These are phyloP conservation scores for Melinopterus prodromus DNA, from an alignment of 2,888 invertebrate genomes.

Conservation along the genomic window DNA sequence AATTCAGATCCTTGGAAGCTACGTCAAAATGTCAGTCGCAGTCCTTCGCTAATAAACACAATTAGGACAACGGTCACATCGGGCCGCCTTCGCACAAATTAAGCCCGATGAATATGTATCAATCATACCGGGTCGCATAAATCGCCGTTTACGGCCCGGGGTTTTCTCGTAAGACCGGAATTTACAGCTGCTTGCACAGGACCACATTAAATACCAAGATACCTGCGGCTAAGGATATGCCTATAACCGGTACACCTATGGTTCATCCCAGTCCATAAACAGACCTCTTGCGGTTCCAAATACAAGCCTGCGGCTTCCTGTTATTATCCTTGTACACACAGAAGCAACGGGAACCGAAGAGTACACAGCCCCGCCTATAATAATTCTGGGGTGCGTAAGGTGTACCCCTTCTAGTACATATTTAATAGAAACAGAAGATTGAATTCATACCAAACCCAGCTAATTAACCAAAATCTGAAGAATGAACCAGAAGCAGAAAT, in stretches of 20 bases:
- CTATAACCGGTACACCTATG: constrained; percentile 33
- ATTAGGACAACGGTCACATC: constrained; percentile 4
- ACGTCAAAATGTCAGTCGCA: neutral
- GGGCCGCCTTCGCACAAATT: constrained; percentile 4
- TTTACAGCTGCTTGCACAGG: neutral
- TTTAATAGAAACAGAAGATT: too few species aligned
- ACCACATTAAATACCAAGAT: constrained; percentile 31
- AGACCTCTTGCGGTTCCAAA: constrained; percentile 33
- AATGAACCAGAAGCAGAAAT: too few species aligned
- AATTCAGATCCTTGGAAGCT: neutral
- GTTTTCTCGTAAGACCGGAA: neutral
- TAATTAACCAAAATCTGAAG: too few species aligned
- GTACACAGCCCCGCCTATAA: neutral
- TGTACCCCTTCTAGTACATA: neutral
- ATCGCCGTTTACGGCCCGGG: neutral
- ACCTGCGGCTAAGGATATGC: constrained; percentile 33
- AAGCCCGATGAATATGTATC: constrained; percentile 4
- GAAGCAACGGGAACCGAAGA: neutral
- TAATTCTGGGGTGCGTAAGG: neutral
- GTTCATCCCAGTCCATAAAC: constrained; percentile 34
- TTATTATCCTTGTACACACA: constrained; percentile 29
- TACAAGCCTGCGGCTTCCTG: constrained; percentile 26
- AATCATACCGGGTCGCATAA: neutral
- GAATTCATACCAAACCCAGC: too few species aligned
- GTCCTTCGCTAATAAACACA: neutral